phyloP scores from a whole-genome alignment of 1,140 invertebrate genomes.

The honey bee (Apis mellifera) region Amel_HAv3.1 CM009932.2:15943501-15944000 shows the following conservation, averaged over 20 bases:
- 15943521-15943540: conserved; percentile 75
- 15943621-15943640: conserved; percentile 81
- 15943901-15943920: conserved; percentile 83
- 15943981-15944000: conserved; percentile 81
- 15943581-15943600: conserved; percentile 81
- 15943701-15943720: conserved; percentile 70
- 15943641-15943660: conserved; percentile 83
- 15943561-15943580: conserved; percentile 82
- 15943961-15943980: not conserved
- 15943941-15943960: not conserved
- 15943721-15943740: conserved; percentile 3
- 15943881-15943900: conserved; percentile 70
- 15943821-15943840: conserved; percentile 70
- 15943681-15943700: conserved; percentile 78
- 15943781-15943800: conserved; percentile 66
- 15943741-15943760: conserved; percentile 18
- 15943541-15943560: conserved; percentile 79
- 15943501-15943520: conserved; percentile 77
- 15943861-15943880: conserved; percentile 66
- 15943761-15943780: conserved; percentile 15
- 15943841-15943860: conserved; percentile 67
- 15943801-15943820: conserved; percentile 79
- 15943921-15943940: not conserved
- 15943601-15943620: conserved; percentile 81
- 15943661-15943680: conserved; percentile 79